These are phyloP conservation scores for Epirrhoe alternata DNA, from an alignment of 2,888 invertebrate species.

Conservation along the genomic window DNA sequence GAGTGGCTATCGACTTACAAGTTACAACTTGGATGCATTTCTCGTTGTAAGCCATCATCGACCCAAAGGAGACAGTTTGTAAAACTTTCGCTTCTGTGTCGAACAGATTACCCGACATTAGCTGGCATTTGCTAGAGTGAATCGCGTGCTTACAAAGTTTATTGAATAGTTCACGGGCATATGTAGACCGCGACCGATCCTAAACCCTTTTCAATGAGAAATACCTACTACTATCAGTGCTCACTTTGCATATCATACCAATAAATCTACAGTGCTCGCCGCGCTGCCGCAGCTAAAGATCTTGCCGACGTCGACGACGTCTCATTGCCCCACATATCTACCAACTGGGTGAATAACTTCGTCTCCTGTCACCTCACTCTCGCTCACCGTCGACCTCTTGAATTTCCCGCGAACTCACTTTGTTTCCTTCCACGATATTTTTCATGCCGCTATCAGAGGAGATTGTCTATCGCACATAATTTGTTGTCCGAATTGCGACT, in stretches of 20 bases:
- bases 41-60: conserved; percentile 54
- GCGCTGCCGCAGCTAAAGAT: conserved; percentile 45
- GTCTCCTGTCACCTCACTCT: conserved; percentile 44
- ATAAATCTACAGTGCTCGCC: conserved; percentile 62
- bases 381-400: conserved; percentile 37
- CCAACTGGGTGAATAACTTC: conserved; percentile 55
- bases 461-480: conserved; percentile 72
- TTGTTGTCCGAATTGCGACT: conserved; percentile 71
- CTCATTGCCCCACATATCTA: conserved; percentile 43
- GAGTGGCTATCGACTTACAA: conserved; percentile 52
- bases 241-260: conserved; percentile 66
- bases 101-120: conserved; percentile 61
- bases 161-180: conserved; percentile 52
- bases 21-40: conserved; percentile 52
- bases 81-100: conserved; percentile 56
- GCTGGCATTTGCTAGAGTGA: conserved; percentile 49
- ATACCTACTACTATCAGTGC: conserved; percentile 58
- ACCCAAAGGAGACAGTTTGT: conserved; percentile 48
- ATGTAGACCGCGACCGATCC: conserved; percentile 49
- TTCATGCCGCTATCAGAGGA: conserved; percentile 53
- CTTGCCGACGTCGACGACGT: conserved; percentile 37
- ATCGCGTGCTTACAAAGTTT: conserved; percentile 60
- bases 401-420: conserved; percentile 43
- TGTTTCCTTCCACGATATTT: conserved; percentile 55
- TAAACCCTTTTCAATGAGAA: conserved; percentile 68